Conservation (phyloP, 92 coral and sea anemone genomes). For the Umimayanthus kanabou region DNA sequence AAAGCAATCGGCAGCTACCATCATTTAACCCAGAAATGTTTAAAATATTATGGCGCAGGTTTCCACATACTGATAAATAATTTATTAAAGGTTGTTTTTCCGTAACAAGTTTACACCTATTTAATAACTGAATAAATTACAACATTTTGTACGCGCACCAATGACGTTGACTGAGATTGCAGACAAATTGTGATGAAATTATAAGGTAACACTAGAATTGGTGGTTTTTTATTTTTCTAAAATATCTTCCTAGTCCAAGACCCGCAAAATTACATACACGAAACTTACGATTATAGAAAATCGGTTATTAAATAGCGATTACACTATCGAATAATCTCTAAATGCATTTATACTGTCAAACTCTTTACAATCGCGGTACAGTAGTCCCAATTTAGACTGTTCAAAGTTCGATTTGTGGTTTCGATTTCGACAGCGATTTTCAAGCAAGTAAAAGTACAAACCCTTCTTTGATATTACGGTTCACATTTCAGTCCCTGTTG, state of each 20-base stretch:
- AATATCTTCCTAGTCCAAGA: background rate
- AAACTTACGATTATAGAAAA: background rate
- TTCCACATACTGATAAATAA: conserved; percentile 7
- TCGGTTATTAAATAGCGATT: conserved; percentile 1
- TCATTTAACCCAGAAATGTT: no score
- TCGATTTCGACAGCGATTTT: background rate
- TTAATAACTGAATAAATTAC: conserved; percentile 6
- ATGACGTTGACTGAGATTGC: background rate
- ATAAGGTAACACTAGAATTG: background rate
- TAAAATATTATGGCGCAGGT: background rate
- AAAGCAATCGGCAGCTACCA: no score
- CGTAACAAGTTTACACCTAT: background rate
- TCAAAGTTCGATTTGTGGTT: background rate
- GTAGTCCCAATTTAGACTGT: background rate
- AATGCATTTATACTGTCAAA: background rate
- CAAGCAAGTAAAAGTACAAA: background rate
- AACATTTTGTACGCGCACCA: background rate
- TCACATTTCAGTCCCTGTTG: no score
- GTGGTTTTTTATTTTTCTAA: background rate
- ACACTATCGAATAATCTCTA: background rate
- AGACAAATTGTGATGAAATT: background rate
- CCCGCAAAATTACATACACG: background rate
- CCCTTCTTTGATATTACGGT: no score
- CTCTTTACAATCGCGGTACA: background rate
- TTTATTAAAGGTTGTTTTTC: background rate